Base-by-base conservation (phyloP, 2,113 vertebrate genomes). In the Miniopterus natalensis region DNA sequence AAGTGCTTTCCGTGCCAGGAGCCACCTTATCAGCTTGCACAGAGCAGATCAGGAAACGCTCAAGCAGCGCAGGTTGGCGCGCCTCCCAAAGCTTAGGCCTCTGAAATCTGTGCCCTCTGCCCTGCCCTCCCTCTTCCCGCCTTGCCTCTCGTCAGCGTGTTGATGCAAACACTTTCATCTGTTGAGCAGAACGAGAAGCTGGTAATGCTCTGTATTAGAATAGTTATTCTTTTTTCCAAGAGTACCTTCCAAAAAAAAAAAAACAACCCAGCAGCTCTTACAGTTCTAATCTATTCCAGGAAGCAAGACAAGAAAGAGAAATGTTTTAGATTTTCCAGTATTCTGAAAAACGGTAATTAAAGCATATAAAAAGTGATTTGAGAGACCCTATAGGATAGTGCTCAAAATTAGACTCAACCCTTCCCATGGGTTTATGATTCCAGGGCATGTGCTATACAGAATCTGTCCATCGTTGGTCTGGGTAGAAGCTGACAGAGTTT, bases 371-470 rank as follows among this genome's bases (percentile, higher is more conserved):
- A 95, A 55, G 2, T 29, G 18, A 80, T 96, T 70, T 0, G 47
- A 95, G 23, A 65, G 65, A 9, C 40, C 25, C 1, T 49, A 1
- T 20, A 90, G 63, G 40, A 61, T 80, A 75, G 21, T 89, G 3
- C 45, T 96, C 42, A 92, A 68, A 81, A 74, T 63, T 49, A 31
- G 1, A 68, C 65, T 55, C 45, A 88, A 0, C 51, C 70, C 21
- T 70, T 74, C 51, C 53, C 71, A 1, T 89, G n/a, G 47, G 27
- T 53, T 70, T 93, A 8, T 73, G 31, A 51, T 81, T 92, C 91
- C 84, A 97, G 97, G 57, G 94, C 92, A 92, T 96, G 94, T 96
- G 68, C 97, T 85, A 88, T 53, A 61, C 2, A 91, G 96, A 13
- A 3, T 27, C 17, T 84, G 59, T 61, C n/a, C 29, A 27, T 79